Conservation (phyloP, 2,113 vertebrate species). For the Hassar affinis region DNA sequence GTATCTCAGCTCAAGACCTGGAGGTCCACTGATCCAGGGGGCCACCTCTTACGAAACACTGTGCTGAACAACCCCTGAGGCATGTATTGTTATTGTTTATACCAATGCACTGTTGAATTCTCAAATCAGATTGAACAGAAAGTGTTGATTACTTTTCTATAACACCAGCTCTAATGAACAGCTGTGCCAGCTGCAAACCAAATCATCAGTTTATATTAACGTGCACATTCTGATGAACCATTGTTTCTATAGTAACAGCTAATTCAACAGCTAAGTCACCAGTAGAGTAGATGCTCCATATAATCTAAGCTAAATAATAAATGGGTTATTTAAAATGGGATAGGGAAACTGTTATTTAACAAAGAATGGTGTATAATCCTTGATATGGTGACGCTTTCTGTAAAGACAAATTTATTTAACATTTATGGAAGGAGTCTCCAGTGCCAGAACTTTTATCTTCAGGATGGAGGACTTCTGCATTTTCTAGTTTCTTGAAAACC, state of each 20-base stretch:
- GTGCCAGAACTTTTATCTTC: background rate
- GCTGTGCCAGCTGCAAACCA: background rate
- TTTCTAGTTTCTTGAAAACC: background rate
- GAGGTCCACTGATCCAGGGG: background rate
- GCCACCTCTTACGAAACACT: background rate
- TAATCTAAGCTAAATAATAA: background rate
- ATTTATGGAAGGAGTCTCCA: background rate
- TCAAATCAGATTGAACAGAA: background rate
- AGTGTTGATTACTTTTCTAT: background rate
- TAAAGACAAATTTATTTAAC: background rate
- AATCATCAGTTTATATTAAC: background rate
- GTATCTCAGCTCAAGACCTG: background rate
- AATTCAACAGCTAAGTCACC: no score
- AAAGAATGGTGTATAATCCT: background rate
- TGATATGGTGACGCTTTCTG: background rate
- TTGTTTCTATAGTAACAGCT: background rate
- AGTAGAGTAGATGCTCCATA: background rate
- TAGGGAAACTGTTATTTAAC: background rate
- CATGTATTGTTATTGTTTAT: background rate
- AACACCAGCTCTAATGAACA: background rate
- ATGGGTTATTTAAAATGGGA: background rate
- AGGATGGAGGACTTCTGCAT: background rate
- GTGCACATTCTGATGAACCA: background rate
- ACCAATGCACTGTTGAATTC: background rate
- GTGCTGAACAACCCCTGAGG: background rate